phyloP scores from a whole-genome alignment of 2,113 vertebrate species.

The Cebidichthys violaceus region DNA sequence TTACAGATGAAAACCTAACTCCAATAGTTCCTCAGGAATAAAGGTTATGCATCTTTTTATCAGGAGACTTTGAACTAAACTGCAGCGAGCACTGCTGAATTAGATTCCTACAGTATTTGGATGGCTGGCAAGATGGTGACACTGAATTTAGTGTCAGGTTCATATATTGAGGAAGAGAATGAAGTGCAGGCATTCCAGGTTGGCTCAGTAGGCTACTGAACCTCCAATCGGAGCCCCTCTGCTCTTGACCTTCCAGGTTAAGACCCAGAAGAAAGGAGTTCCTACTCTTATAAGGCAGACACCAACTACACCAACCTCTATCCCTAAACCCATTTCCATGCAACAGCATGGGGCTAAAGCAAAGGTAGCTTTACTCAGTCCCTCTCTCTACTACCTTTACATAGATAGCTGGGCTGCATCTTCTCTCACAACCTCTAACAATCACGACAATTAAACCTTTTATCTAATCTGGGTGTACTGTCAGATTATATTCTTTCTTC shows the following conservation, averaged over 20 bases:
- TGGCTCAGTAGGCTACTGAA: not conserved
- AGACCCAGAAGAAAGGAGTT: slow-evolving; percentile 70
- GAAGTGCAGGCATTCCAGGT: not conserved
- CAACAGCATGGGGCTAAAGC: slow-evolving; percentile 60
- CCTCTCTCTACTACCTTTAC: not conserved
- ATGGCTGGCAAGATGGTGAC: not conserved
- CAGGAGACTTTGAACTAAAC: not conserved
- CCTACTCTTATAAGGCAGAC: slow-evolving; percentile 55
- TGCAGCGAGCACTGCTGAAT: not conserved
- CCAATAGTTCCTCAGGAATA: not conserved
- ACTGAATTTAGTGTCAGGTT: not conserved
- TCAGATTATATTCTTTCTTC: slow-evolving; percentile 13
- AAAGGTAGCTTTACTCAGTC: slow-evolving; percentile 72
- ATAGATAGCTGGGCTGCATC: slow-evolving; percentile 26
- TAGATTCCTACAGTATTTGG: not conserved
- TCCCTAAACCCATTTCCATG: slow-evolving; percentile 55
- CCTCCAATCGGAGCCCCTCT: slow-evolving; percentile 55
- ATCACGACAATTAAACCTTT: not conserved
- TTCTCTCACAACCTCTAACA: slow-evolving; percentile 40
- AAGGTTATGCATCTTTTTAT: not conserved
- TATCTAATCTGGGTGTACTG: not conserved
- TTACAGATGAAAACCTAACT: not conserved
- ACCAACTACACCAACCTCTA: slow-evolving; percentile 45
- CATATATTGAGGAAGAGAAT: not conserved
- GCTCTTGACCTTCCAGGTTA: slow-evolving; percentile 77